phyloP scores from a whole-genome alignment of 2,888 invertebrate genomes.

The Lasioglossum zephyrum region DNA sequence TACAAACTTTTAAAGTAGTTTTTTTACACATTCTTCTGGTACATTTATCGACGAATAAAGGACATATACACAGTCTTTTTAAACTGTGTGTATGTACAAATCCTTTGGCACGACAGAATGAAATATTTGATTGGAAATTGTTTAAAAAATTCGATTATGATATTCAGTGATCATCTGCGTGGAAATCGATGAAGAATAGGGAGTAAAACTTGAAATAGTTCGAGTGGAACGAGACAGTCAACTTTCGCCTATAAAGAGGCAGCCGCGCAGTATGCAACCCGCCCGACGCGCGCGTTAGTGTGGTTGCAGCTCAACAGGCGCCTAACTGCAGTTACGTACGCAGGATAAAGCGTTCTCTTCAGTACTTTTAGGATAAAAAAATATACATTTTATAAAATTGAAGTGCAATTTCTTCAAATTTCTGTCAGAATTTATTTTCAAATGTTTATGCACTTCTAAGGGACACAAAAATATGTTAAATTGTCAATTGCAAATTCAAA shows the following conservation, averaged over 20 bases:
- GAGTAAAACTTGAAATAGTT: neutral
- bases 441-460: neutral
- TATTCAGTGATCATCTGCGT: neutral
- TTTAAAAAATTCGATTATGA: neutral
- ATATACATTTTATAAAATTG: neutral
- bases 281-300: neutral
- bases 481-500: no score
- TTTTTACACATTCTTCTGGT: neutral
- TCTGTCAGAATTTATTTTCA: neutral
- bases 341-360: neutral
- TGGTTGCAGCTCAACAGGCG: conserved; percentile 23
- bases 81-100: neutral
- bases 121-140: neutral
- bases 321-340: neutral
- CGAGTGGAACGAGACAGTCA: neutral
- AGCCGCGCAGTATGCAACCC: conserved; percentile 39
- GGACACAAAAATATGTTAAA: no score
- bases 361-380: no score
- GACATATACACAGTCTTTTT: no score
- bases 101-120: neutral
- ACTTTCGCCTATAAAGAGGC: neutral
- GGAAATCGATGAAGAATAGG: neutral
- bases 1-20: neutral
- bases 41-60: neutral
- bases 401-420: neutral